Base-by-base conservation (phyloP, 2,113 vertebrate species). In the Alaudala cheleensis region DNA sequence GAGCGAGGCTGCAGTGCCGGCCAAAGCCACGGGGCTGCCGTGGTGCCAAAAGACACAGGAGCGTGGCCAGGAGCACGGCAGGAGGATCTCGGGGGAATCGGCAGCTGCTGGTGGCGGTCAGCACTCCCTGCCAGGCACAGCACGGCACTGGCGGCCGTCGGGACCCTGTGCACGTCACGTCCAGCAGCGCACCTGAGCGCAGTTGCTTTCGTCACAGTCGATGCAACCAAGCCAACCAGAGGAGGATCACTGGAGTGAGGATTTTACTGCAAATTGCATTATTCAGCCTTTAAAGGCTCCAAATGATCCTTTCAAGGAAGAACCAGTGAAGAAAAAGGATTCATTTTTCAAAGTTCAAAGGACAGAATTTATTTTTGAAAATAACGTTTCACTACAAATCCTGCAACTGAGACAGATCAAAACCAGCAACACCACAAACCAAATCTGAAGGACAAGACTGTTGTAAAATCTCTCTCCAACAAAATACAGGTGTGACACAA, bases 81-180 rank as follows among this genome's bases (percentile, higher is more conserved):
- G 44, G 23, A 86, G n/a, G 31, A 88, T 57, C 85, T 87, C 83
- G 8, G 71, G 70, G 69, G 77, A 53, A 19, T n/a, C 72, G 56
- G 20, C 71, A 88, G 92, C 90, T 60, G 72, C 31, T 14, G 9
- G 34, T 24, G 85, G 76, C 5, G n/a, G 67, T 73, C 76, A 49
- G 88, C 8, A 12, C n/a, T 22, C 49, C 18, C 22, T 16, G 5
- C 1, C 53, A 72, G 25, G 20, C 45, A 1, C 10, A 34, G 83
- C 6, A 0, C 4, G 4, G 76, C 2, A 22, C 67, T 7, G 50
- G 24, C 0, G 3, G 64, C 31, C 8, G 40, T 4, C 5, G 6
- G 0, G 1, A 17, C 2, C 2, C 87, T 2, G 3, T 0, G 0
- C 58, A 4, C 1, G 1, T 9, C 64, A 19, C 3, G 0, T 5